These are phyloP conservation scores for Brachionus angularis DNA, from an alignment of 1,140 invertebrate species.

Conservation along the genomic window DNA sequence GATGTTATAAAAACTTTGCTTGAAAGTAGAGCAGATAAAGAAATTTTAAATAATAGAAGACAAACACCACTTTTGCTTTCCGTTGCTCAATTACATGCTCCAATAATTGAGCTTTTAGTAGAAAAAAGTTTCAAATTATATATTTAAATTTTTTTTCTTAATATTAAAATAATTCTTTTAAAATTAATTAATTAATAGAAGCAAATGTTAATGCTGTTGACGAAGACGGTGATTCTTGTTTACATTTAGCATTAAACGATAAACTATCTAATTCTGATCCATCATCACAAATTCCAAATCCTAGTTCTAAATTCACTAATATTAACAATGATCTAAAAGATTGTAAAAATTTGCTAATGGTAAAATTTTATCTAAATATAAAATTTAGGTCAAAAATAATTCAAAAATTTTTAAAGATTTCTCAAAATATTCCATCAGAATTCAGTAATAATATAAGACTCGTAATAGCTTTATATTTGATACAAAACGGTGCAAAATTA, in stretches of 20 bases:
- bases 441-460: slow-evolving; percentile 26
- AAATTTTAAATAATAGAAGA: slow-evolving; percentile 75
- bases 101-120: slow-evolving; percentile 72
- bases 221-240: slow-evolving; percentile 77
- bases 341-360: slow-evolving; percentile 26
- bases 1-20: slow-evolving; percentile 68
- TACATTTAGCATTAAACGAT: slow-evolving; percentile 61
- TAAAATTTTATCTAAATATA: background rate
- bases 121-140: too few species aligned
- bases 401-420: slow-evolving; percentile 22
- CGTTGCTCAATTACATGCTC: slow-evolving; percentile 73
- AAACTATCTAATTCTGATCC: slow-evolving; percentile 33
- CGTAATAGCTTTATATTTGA: slow-evolving; percentile 29
- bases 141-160: background rate
- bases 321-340: slow-evolving; percentile 10
- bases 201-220: slow-evolving; percentile 72
- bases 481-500: slow-evolving; percentile 42
- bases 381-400: background rate
- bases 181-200: slow-evolving; percentile 51
- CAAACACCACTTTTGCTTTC: slow-evolving; percentile 78
- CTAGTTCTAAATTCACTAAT: slow-evolving; percentile 49
- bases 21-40: slow-evolving; percentile 68
- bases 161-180: background rate
- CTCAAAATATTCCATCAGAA: slow-evolving; percentile 30
- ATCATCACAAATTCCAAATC: slow-evolving; percentile 45